A percentile compares a stretch with the other conserved stretches of the same genome.
phyloP scores from a whole-genome alignment of 2,888 invertebrate genomes.

The Drosophila paranaensis region DNA sequence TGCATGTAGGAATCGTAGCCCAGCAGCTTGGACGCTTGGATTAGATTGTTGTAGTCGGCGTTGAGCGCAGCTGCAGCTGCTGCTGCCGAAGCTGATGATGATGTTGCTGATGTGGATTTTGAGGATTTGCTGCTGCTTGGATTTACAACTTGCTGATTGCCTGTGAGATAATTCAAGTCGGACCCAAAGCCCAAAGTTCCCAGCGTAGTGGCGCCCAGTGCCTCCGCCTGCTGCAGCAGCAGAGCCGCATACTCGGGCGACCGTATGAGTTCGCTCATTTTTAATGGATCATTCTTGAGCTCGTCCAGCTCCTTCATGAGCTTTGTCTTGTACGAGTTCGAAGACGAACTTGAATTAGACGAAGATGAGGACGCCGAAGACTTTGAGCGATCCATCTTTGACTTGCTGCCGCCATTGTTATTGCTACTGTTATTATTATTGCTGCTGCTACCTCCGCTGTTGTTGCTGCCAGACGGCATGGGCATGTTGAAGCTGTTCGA shows the following conservation, averaged over 20 bases:
- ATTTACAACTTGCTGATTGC: constrained; percentile 45
- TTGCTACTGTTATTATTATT: constrained; percentile 34
- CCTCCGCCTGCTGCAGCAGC: constrained; percentile 84
- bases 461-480: constrained; percentile 48
- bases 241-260: constrained; percentile 85
- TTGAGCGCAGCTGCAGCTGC: constrained; percentile 79
- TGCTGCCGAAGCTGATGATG: constrained; percentile 62
- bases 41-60: constrained; percentile 83
- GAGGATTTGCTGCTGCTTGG: constrained; percentile 64
- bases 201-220: constrained; percentile 83
- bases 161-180: constrained; percentile 83
- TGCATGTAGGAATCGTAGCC: constrained; percentile 84
- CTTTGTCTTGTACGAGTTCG: constrained; percentile 84
- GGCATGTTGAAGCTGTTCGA: constrained; percentile 82
- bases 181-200: constrained; percentile 83
- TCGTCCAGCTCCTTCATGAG: constrained; percentile 84
- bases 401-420: constrained; percentile 65
- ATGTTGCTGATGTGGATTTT: constrained; percentile 52
- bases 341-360: constrained; percentile 80
- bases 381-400: constrained; percentile 80
- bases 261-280: constrained; percentile 84
- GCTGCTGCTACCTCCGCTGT: constrained; percentile 28
- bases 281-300: constrained; percentile 84
- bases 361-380: constrained; percentile 81
- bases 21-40: constrained; percentile 84